A percentile compares a stretch with the other conserved stretches of the same genome.
Evolutionary conservation across 2,797 vertebrate species (phyloP).

Genomic region (Sus cebifrons): DNA sequence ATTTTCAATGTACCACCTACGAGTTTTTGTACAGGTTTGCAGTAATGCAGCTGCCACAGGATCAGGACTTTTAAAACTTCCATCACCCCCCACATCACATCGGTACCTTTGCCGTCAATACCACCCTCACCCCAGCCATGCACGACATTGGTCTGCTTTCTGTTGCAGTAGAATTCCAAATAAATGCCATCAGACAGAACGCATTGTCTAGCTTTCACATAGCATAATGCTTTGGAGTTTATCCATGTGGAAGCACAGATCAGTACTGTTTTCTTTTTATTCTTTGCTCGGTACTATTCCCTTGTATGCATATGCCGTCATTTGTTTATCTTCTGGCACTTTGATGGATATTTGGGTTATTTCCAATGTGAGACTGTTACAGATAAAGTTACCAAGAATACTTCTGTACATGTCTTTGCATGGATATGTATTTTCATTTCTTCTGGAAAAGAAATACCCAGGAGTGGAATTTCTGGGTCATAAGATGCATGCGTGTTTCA

Average conservation of each 20-base stretch:
- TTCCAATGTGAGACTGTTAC: not conserved
- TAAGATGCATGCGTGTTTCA: not conserved
- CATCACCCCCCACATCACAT: accelerated
- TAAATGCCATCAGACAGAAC: not conserved
- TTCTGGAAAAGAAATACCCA: not conserved
- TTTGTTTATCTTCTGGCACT: not conserved
- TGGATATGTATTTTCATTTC: not conserved
- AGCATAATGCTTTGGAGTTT: not conserved
- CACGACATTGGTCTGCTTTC: not conserved
- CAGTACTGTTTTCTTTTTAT: not conserved
- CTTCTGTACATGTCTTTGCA: not conserved
- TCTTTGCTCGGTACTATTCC: not conserved
- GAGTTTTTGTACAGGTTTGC: not conserved
- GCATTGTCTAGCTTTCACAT: not conserved
- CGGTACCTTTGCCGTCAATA: not conserved
- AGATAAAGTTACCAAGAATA: not conserved
- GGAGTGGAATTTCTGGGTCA: not conserved
- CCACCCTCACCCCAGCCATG: not conserved
- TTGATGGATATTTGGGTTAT: not conserved
- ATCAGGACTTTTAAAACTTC: not conserved
- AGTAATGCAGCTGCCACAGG: not conserved
- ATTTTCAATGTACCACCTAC: not conserved
- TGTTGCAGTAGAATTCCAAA: not conserved
- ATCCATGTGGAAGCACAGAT: not conserved
- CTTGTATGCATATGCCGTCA: not conserved